Conservation (phyloP, 2,888 invertebrate species). For the Incurvaria masculella region DNA sequence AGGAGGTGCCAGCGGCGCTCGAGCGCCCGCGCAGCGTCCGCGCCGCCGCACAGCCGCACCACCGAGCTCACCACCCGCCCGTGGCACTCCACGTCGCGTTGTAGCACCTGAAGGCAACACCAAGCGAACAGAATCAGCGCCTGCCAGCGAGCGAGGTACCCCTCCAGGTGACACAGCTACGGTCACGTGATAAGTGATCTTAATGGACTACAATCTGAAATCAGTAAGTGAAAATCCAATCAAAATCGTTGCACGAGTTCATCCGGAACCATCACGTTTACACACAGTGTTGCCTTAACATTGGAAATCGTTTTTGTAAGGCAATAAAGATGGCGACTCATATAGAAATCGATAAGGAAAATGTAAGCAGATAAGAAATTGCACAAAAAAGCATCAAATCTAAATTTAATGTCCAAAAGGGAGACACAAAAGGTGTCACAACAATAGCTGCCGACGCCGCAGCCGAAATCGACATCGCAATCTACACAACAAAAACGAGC, state of each 20-base stretch:
- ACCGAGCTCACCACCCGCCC: constrained; percentile 78
- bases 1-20: constrained; percentile 89
- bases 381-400: no score
- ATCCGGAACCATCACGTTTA: no score
- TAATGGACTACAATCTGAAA: no score
- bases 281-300: no score
- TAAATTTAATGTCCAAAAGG: no score
- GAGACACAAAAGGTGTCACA: not conserved
- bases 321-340: no score
- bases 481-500: not conserved
- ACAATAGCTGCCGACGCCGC: not conserved
- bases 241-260: no score
- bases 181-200: no score
- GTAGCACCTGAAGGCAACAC: constrained; percentile 72
- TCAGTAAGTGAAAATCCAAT: no score
- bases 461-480: not conserved
- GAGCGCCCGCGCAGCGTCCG: constrained; percentile 66
- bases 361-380: no score
- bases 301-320: no score
- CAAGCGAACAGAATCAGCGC: constrained; percentile 15
- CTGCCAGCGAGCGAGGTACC: not conserved
- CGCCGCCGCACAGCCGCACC: constrained; percentile 71
- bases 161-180: not conserved
- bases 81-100: constrained; percentile 91
- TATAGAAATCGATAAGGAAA: no score